A percentile compares a stretch with the other conserved stretches of the same genome.
phyloP scores from a whole-genome alignment of 2,888 invertebrate genomes.

The Lutraria lutraria region DNA sequence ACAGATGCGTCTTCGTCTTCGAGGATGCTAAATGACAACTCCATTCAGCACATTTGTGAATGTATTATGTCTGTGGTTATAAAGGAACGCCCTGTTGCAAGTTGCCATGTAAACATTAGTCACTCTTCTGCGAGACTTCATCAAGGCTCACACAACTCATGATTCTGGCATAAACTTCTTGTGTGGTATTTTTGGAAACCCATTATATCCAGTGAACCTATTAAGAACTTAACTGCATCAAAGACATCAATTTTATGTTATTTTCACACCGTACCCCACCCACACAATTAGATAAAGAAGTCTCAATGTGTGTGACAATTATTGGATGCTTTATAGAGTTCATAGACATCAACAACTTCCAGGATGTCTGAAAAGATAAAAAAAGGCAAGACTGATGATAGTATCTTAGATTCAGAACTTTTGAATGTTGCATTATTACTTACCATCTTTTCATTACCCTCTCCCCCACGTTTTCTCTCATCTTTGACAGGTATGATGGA shows the following conservation, averaged over 20 bases:
- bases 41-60: neutral
- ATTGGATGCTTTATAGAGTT: neutral
- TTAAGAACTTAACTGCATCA: neutral
- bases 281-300: neutral
- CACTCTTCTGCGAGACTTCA: neutral
- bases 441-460: neutral
- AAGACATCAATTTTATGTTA: neutral
- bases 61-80: constrained; percentile 14
- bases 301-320: neutral
- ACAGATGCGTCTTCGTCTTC: neutral
- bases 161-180: neutral
- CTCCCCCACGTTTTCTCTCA: neutral
- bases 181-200: neutral
- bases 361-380: neutral
- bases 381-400: neutral
- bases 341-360: neutral
- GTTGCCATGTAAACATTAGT: neutral
- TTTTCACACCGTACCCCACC: neutral
- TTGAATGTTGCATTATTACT: neutral
- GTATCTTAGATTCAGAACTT: neutral
- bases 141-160: no score
- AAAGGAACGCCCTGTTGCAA: neutral
- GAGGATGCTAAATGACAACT: neutral
- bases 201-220: no score
- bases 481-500: neutral